Base-by-base conservation (phyloP, 1,140 invertebrate species). In the Scylla paramamosain region DNA sequence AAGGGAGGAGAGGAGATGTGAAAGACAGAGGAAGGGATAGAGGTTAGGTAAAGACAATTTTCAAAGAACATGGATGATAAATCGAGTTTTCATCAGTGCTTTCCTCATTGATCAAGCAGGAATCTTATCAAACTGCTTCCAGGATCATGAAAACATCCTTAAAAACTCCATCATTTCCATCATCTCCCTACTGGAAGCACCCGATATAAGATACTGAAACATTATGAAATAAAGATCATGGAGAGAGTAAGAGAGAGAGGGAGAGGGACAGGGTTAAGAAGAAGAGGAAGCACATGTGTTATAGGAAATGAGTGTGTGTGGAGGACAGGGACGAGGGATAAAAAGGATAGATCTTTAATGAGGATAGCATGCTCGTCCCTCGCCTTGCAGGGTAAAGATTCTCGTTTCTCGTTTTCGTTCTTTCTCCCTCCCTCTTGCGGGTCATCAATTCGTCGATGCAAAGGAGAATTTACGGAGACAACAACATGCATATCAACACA, bases 401-500 rank as follows among this genome's bases (percentile, higher is more conserved):
- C 52, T 77, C 12, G n/a, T n/a, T 77, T n/a, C 4, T n/a, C 67
- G 67, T 77, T 77, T n/a, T 77, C 67, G 6, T 77, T 77, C 20
- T 91, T 32, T 48, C 52, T 31, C 25, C 59, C 90, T 91, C 48
- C 48, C 31, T 46, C 88, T 31, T 32, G 25, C 3, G 1, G 32
- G 32, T 25, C 90, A 91, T 91, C 67, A 91, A 91, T 91, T 91
- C 90, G 67, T 91, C 52, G 67, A 91, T 91, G 90, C 67, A 77
- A 91, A 59, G 48, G 90, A 91, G 90, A 91, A 77, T 91, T 77
- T 91, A 46, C 90, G 25, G 90, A 91, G 90, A 91, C 90, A 91
- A 91, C 90, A 91, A 91, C 90, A 91, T 91, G 90, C 90, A 67
- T 91, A 91, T 91, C 90, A 91, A 91, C 90, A 91, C 90, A 91